These are phyloP conservation scores for Antheraea pernyi DNA, from an alignment of 1,140 invertebrate genomes.

Conservation along the genomic window DNA sequence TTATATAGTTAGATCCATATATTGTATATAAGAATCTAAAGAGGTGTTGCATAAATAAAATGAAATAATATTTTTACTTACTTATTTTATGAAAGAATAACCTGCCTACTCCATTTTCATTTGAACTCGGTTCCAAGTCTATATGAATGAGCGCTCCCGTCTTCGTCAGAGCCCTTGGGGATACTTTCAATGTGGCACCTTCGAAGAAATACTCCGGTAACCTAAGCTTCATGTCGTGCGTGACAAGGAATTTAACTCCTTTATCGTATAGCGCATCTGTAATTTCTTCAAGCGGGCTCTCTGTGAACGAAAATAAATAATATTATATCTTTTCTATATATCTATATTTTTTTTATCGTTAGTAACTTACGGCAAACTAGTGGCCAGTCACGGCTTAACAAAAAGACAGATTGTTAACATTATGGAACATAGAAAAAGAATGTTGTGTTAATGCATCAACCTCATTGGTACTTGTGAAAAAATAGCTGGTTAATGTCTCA, in stretches of 20 bases:
- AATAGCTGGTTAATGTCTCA: too few relatives aligned
- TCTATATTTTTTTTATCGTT: too few relatives aligned
- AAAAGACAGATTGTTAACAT: too few relatives aligned
- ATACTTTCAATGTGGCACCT: conserved; percentile 84
- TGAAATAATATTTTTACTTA: conserved; percentile 70
- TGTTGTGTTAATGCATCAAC: too few relatives aligned
- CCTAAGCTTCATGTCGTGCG: conserved; percentile 85
- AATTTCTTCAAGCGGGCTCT: conserved; percentile 85
- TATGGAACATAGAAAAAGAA: too few relatives aligned
- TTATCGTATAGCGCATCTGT: conserved; percentile 84
- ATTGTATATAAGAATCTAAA: too few relatives aligned
- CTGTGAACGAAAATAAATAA: conserved; percentile 41
- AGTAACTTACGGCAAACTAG: too few relatives aligned
- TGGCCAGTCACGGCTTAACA: too few relatives aligned
- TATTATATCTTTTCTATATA: background rate
- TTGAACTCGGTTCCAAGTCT: conserved; percentile 81
- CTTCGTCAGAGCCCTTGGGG: conserved; percentile 85
- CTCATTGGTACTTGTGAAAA: too few relatives aligned
- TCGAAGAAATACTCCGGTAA: conserved; percentile 86
- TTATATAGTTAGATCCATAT: too few relatives aligned
- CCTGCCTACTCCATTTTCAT: conserved; percentile 76
- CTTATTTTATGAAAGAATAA: conserved; percentile 87
- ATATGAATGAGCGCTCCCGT: conserved; percentile 86
- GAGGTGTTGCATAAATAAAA: too few relatives aligned
- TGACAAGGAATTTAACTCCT: conserved; percentile 86